Conservation (phyloP, 1,140 invertebrate species). For the Bombus picipes region DNA sequence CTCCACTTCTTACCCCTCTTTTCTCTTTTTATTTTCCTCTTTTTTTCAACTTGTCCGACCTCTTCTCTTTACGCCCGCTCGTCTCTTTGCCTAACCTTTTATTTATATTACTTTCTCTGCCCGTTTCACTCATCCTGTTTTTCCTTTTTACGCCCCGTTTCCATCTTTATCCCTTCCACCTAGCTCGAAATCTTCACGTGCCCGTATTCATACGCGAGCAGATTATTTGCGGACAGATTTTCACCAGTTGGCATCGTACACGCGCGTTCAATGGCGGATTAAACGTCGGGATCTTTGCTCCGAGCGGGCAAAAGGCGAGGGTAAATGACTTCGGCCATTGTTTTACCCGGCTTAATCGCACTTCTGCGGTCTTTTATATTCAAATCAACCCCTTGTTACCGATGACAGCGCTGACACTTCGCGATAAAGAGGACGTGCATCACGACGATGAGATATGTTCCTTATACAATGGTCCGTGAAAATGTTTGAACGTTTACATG, state of each 20-base stretch:
- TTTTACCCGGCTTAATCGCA: constrained; percentile 30
- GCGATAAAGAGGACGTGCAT: neutral
- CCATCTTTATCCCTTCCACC: neutral
- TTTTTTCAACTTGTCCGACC: neutral
- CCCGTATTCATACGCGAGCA: neutral
- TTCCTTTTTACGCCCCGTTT: neutral
- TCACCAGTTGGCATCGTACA: neutral
- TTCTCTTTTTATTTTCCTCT: constrained; percentile 9
- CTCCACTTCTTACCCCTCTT: constrained; percentile 24
- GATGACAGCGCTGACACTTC: constrained; percentile 5
- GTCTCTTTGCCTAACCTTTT: constrained; percentile 33
- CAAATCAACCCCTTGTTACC: constrained; percentile 29
- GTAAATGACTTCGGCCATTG: constrained; percentile 21
- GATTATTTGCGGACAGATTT: constrained; percentile 8
- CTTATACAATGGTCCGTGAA: too few species aligned
- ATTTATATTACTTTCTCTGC: constrained; percentile 33
- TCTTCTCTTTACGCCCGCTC: constrained; percentile 24
- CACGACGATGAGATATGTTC: neutral
- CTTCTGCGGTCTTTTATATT: constrained; percentile 25
- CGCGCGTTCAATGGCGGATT: neutral
- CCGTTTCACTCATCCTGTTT: too few species aligned
- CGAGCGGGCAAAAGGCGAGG: constrained; percentile 15
- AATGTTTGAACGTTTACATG: too few species aligned
- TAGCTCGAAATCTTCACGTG: neutral
- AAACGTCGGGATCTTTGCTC: constrained; percentile 21